Percentiles rank a stretch among this genome's conserved stretches.
Conservation (phyloP, 92 coral and sea anemone genomes). For the Actinernus sp. region DNA sequence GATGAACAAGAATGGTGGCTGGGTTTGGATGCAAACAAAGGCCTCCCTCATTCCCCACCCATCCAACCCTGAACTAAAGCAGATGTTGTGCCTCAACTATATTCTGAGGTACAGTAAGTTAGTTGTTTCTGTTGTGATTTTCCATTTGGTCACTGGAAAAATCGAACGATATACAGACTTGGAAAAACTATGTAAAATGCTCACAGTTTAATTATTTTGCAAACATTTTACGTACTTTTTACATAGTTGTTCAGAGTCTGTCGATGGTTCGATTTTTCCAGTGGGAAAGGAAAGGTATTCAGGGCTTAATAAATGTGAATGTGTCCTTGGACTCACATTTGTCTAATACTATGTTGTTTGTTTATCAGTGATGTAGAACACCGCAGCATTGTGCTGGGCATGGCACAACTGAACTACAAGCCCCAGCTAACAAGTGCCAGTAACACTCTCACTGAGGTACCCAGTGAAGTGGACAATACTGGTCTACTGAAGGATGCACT, state of each 20-base stretch:
- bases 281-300: too few species aligned
- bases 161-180: too few species aligned
- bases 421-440: conserved; percentile 52
- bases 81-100: conserved; percentile 93
- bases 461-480: conserved; percentile 34
- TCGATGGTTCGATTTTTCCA: too few species aligned
- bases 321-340: too few species aligned
- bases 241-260: too few species aligned
- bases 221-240: too few species aligned
- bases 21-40: conserved; percentile 99
- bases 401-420: conserved; percentile 83
- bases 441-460: conserved; percentile 70
- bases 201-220: too few species aligned
- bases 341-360: neutral
- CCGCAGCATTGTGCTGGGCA: conserved; percentile 93
- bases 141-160: too few species aligned
- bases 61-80: conserved; percentile 84
- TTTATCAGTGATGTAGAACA: conserved; percentile 90
- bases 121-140: neutral
- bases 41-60: conserved; percentile 89
- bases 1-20: conserved; percentile 99
- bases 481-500: conserved; percentile 78
- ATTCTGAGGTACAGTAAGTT: conserved; percentile 95
- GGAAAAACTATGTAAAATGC: too few species aligned
- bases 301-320: too few species aligned